Evolutionary conservation across 1,140 invertebrate genomes (phyloP).

Genomic region (Ganaspis sp.): DNA sequence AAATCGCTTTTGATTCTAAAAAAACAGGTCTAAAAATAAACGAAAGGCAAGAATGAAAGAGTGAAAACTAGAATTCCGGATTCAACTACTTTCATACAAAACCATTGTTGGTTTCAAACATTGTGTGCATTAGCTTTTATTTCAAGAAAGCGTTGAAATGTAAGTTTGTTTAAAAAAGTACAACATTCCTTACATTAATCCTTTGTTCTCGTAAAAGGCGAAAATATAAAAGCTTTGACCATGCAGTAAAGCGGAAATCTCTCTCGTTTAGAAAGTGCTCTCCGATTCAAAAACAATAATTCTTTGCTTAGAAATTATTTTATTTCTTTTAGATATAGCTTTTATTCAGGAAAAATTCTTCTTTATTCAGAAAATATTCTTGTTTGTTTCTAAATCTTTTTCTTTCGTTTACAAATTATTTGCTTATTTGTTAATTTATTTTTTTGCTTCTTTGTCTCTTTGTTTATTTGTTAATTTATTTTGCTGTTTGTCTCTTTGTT

Average conservation of each 20-base stretch:
- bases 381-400: no score
- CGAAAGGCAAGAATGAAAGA: neutral
- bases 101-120: neutral
- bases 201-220: neutral
- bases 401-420: no score
- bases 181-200: neutral
- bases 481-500: no score
- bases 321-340: no score
- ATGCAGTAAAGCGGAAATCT: no score
- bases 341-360: no score
- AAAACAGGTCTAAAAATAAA: neutral
- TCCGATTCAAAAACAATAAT: no score
- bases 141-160: neutral
- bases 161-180: neutral
- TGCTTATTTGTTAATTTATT: no score
- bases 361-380: no score
- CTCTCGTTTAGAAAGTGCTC: neutral
- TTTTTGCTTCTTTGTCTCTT: no score
- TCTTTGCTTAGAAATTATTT: no score
- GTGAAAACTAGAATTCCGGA: slow-evolving; percentile 6
- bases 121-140: slow-evolving; percentile 15
- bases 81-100: slow-evolving; percentile 5
- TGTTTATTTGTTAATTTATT: no score
- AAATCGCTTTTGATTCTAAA: slow-evolving; percentile 14
- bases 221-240: neutral